Evolutionary conservation across 1,140 invertebrate genomes (phyloP).

Genomic region (Campoletis sonorensis): DNA sequence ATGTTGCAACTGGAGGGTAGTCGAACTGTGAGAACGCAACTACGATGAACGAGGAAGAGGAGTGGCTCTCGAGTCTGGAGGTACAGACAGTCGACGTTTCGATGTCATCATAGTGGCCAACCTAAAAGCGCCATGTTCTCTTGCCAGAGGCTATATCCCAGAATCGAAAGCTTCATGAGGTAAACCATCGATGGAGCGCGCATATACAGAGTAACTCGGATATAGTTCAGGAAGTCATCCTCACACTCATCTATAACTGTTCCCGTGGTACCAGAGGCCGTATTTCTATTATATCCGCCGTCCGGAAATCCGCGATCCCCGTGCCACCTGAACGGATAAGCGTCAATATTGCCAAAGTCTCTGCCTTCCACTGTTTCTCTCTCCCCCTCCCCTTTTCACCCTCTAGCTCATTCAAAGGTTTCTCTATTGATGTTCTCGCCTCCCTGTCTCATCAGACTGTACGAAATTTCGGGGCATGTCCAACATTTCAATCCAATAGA

Average conservation of each 20-base stretch:
- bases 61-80: not conserved
- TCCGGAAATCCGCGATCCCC: slow-evolving; percentile 19
- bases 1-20: not conserved
- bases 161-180: not conserved
- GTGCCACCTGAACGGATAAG: not conserved
- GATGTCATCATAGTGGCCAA: slow-evolving; percentile 14
- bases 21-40: not conserved
- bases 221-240: slow-evolving; percentile 31
- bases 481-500: not conserved
- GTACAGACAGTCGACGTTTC: not conserved
- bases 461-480: not conserved
- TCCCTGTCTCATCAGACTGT: not conserved
- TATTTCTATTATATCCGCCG: slow-evolving; percentile 14
- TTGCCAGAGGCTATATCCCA: slow-evolving; percentile 24
- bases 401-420: not conserved
- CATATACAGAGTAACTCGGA: not conserved
- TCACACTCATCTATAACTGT: slow-evolving; percentile 5
- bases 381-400: not conserved
- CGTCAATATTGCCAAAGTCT: not conserved
- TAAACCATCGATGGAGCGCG: slow-evolving; percentile 1
- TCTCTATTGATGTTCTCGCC: not conserved
- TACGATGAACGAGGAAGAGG: slow-evolving; percentile 9
- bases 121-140: not conserved
- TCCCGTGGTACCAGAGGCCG: not conserved
- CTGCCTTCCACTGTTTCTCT: not conserved